Conservation (phyloP, 1,140 invertebrate genomes). For the Drosophila insularis region DNA sequence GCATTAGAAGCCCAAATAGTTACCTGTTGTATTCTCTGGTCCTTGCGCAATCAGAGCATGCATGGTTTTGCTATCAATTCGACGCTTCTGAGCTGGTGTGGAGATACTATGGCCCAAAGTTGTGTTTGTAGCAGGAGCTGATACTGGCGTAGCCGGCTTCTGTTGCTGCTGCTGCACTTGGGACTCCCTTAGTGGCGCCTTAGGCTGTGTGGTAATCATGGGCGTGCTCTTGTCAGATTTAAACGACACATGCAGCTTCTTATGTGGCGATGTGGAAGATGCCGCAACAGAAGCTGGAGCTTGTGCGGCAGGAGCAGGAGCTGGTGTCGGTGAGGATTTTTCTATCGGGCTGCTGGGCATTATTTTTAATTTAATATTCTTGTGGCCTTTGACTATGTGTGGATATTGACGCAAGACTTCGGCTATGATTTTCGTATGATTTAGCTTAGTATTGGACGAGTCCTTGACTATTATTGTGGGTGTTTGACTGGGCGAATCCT, state of each 20-base stretch:
- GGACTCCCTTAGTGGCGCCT: conserved; percentile 11
- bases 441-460: conserved; percentile 84
- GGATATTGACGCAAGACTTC: conserved; percentile 94
- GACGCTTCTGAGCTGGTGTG: conserved; percentile 66
- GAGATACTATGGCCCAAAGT: conserved; percentile 60
- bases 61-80: conserved; percentile 82
- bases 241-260: conserved; percentile 66
- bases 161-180: conserved; percentile 35
- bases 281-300: conserved; percentile 9
- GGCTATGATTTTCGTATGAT: conserved; percentile 93
- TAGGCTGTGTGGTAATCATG: conserved; percentile 62
- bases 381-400: conserved; percentile 92
- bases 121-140: conserved; percentile 46
- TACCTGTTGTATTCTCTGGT: conserved; percentile 84
- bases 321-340: conserved; percentile 18
- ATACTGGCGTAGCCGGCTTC: conserved; percentile 72
- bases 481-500: conserved; percentile 71
- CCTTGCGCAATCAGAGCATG: conserved; percentile 83
- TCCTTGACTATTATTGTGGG: conserved; percentile 82
- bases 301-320: conserved; percentile 13
- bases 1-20: not conserved
- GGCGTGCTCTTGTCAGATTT: conserved; percentile 58
- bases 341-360: conserved; percentile 84
- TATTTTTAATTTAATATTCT: conserved; percentile 93
- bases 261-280: conserved; percentile 57